Base-by-base conservation (phyloP, 2,113 vertebrate genomes). In the Chrysemys picta region DNA sequence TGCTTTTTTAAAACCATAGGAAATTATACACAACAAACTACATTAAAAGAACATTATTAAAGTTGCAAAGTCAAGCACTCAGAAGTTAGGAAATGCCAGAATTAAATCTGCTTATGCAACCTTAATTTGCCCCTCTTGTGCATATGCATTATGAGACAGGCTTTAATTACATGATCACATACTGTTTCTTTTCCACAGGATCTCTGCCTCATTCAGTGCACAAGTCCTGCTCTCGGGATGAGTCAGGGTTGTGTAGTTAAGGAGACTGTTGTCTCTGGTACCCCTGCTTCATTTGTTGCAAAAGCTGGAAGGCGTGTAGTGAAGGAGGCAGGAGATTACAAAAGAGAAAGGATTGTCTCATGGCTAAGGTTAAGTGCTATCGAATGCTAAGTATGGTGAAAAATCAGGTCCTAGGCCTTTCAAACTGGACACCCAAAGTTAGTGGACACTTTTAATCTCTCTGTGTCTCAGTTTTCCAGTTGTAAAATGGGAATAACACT, bases 371-470 rank as follows among this genome's bases (percentile, higher is more conserved):
- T 81, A 69, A 87, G 84, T 87, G 42, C 2, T 89, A 47, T 49
- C 42, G 12, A 90, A 93, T 80, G 85, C 96, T 96, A 82, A 90
- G 91, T 91, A 84, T 42, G 82, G 84, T 50, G 52, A 93, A 94
- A 93, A 96, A 94, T 6, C 5, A 96, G 75, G 96, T 94, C 93
- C 56, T 78, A 94, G 80, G 56, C 84, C 53, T 95, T 93, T 95
- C 90, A 95, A 89, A 92, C 80, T 72, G 80, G 75, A 82, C 62
- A 92, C 89, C 53, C 93, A 97, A 95, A 96, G 92, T 93, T 95
- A 96, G 90, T 94, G 78, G 85, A 86, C 16, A n/a, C 69, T 95
- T 96, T 93, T 95, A 38, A 93, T 91, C 90, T 95, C 96, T 62
- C 80, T 89, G 93, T 75, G 82, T 89, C 62, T 97, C 78, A 78